Percentiles rank a stretch among this genome's conserved stretches.
phyloP scores from a whole-genome alignment of 2,113 vertebrate genomes.

The Pionites leucogaster region DNA sequence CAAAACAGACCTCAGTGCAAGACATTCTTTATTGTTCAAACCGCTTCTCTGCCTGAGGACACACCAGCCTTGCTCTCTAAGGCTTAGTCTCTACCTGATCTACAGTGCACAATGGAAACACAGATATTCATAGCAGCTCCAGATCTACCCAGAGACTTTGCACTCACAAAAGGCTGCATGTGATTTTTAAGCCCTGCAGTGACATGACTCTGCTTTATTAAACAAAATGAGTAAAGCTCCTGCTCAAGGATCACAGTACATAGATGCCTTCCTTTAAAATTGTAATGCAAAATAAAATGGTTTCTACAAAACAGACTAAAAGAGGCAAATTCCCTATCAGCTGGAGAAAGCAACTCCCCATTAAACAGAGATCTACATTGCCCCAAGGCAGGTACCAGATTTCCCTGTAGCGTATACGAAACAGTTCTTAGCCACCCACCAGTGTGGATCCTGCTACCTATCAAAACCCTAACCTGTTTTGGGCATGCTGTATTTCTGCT shows the following conservation, averaged over 20 bases:
- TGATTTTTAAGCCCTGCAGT: neutral
- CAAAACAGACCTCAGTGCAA: neutral
- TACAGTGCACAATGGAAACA: neutral
- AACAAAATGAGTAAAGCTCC: neutral
- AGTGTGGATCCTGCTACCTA: neutral
- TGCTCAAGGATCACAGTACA: neutral
- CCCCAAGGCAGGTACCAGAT: neutral
- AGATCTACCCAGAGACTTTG: neutral
- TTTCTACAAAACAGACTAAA: neutral
- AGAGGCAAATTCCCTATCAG: neutral
- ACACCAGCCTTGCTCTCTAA: neutral
- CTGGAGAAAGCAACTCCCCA: neutral
- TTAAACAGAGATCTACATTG: neutral
- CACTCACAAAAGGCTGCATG: neutral
- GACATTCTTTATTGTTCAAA: neutral
- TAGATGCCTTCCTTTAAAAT: neutral
- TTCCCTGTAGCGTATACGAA: neutral
- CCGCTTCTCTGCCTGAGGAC: neutral
- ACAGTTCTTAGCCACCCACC: neutral
- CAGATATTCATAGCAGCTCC: neutral
- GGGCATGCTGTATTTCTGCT: accelerated
- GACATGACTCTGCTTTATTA: neutral
- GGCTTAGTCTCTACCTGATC: neutral
- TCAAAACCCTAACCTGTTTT: neutral
- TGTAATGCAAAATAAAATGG: neutral